These are phyloP conservation scores for Noturus placidus DNA, from an alignment of 2,113 vertebrate species.

Conservation along the genomic window DNA sequence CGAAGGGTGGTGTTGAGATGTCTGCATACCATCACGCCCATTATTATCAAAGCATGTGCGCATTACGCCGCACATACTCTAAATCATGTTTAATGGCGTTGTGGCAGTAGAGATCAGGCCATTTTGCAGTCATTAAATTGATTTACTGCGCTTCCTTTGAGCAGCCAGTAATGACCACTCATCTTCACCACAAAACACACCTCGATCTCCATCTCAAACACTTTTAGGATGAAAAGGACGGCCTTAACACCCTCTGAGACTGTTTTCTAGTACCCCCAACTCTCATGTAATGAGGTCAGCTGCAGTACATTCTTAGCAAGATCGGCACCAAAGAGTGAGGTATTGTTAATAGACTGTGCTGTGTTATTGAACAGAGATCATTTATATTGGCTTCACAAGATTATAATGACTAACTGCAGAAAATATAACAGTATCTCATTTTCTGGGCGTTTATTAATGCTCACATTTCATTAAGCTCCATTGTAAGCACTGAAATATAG, in stretches of 20 bases:
- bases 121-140: conserved; percentile 44
- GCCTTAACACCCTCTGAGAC: conserved; percentile 11
- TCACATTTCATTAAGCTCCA: not conserved
- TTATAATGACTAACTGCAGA: conserved; percentile 3
- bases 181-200: conserved; percentile 40
- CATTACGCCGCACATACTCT: conserved; percentile 18
- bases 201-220: conserved; percentile 52
- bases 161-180: conserved; percentile 48
- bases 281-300: conserved; percentile 40
- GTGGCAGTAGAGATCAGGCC: conserved; percentile 33
- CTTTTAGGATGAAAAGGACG: conserved; percentile 41
- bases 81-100: conserved; percentile 46
- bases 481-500: not conserved
- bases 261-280: conserved; percentile 28
- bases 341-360: conserved; percentile 23
- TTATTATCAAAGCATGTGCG: conserved; percentile 45
- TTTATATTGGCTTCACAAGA: not conserved
- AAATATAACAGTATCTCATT: not conserved
- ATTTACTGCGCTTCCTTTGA: conserved; percentile 53
- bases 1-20: conserved; percentile 17
- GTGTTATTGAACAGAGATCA: not conserved
- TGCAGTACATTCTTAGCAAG: conserved; percentile 23
- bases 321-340: conserved; percentile 4
- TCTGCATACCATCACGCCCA: conserved; percentile 42
- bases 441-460: conserved; percentile 6